Evolutionary conservation across 30 jellyfish, hydroid and myxozoan species (phyloP), one percentile per base, ranked within the genome.

Genomic region (Haliclystus octoradiatus): DNA sequence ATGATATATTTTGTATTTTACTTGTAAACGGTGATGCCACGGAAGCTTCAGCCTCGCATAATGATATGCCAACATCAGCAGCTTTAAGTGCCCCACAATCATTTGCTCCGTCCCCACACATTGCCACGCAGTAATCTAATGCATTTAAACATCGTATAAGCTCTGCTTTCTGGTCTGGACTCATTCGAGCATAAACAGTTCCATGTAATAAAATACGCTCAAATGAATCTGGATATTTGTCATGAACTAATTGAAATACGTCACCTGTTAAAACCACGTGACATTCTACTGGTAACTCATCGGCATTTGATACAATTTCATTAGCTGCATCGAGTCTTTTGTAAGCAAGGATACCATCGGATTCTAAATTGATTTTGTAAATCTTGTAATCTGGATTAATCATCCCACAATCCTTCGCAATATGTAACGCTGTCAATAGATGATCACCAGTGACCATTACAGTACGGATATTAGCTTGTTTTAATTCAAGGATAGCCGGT

Each of bases 101-200:
- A 57, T 77, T 77, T 51, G 90, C 90, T 9, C 90, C 90, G 51
- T 77, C 90, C 3, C 90, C 90, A 50, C 90, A 77, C 90, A 77
- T 67, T 19, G 86, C 71, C 14, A 77, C 90, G 9, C 84, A 40
- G 71, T 77, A 77, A n/a, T 81, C 90, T 14, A 77, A 23, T 27
- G 51, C 34, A 29, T 66, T 69, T 47, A 66, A 57, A 27, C 65
- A 85, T 30, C 65, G 51, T 24, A 77, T 78, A n/a, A 77, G 77
- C 26, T 19, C 15, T 9, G 90, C 34, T 47, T 77, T 77, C 33
- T 77, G 85, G 15, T 68, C 76, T 22, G 90, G 90, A 27, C 84
- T 31, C 84, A 68, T 77, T 13, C 90, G 34, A 33, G 77, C 85
- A 67, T 46, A 77, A 1, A 77, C 81, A 25, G 73, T 47, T 23